Evolutionary conservation across 2,797 vertebrate genomes (phyloP).

Genomic region (Trachops cirrhosus): DNA sequence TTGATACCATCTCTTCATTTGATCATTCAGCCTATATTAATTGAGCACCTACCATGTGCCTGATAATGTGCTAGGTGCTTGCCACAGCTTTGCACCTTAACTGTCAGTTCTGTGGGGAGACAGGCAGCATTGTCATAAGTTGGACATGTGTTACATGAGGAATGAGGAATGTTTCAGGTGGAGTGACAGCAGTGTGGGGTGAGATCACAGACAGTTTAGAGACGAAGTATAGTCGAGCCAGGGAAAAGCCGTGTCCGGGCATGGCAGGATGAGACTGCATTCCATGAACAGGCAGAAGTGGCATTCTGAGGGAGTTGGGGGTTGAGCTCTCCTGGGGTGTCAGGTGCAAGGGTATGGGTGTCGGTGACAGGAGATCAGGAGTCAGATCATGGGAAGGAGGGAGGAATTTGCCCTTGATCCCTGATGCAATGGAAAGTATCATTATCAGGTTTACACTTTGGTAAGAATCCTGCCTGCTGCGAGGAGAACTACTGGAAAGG

Average conservation of each 20-base stretch:
- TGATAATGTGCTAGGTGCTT: neutral
- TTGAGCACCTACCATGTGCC: neutral
- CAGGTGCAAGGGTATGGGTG: fast-evolving
- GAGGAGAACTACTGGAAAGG: neutral
- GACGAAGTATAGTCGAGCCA: neutral
- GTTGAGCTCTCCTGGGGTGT: neutral
- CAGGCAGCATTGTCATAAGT: neutral
- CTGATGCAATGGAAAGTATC: neutral
- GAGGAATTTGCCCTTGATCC: neutral
- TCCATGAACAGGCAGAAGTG: neutral
- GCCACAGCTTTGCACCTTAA: too few species aligned
- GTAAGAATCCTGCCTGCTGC: neutral
- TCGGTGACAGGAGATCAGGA: neutral
- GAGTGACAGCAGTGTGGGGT: neutral
- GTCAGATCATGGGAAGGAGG: neutral
- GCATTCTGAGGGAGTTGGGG: too few species aligned
- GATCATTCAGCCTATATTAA: neutral
- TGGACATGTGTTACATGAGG: neutral
- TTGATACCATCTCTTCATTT: neutral
- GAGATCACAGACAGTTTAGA: neutral
- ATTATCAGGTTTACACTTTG: neutral
- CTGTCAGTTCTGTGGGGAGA: neutral
- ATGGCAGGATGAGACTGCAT: neutral
- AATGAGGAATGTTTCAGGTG: neutral
- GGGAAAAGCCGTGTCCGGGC: neutral